Conservation (phyloP, 2,888 invertebrate genomes). For the Aquatica leii region DNA sequence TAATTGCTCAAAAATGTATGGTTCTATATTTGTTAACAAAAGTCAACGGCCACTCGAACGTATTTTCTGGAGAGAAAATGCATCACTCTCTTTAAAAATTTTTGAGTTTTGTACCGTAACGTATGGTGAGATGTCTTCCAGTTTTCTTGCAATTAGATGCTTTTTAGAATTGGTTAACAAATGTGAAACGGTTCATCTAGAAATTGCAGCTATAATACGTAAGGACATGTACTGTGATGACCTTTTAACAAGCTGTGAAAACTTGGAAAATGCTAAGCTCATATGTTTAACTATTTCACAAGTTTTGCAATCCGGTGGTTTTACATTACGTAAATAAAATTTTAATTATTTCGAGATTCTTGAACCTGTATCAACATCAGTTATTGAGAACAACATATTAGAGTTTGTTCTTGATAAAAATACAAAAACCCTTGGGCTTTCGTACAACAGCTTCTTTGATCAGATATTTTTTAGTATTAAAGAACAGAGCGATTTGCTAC, state of each 20-base stretch:
- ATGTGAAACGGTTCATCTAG: constrained; percentile 25
- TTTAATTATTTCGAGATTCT: constrained; percentile 30
- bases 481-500: not conserved
- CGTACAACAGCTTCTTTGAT: not conserved
- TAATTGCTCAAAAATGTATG: constrained; percentile 55
- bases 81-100: not conserved
- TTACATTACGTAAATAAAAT: constrained; percentile 43
- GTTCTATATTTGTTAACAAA: constrained; percentile 45
- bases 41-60: constrained; percentile 48
- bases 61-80: constrained; percentile 52
- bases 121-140: constrained; percentile 49
- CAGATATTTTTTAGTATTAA: not conserved
- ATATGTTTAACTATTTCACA: constrained; percentile 27
- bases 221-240: constrained; percentile 48
- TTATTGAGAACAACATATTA: not conserved
- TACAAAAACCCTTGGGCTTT: not conserved
- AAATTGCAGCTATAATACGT: constrained; percentile 29
- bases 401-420: not conserved
- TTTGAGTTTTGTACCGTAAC: constrained; percentile 45
- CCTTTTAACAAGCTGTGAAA: constrained; percentile 39
- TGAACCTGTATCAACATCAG: not conserved
- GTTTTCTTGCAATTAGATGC: constrained; percentile 46
- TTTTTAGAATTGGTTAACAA: constrained; percentile 45
- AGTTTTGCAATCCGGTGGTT: constrained; percentile 27
- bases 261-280: constrained; percentile 36